Conservation (phyloP, 2,113 vertebrate genomes). For the Centropus bengalensis region DNA sequence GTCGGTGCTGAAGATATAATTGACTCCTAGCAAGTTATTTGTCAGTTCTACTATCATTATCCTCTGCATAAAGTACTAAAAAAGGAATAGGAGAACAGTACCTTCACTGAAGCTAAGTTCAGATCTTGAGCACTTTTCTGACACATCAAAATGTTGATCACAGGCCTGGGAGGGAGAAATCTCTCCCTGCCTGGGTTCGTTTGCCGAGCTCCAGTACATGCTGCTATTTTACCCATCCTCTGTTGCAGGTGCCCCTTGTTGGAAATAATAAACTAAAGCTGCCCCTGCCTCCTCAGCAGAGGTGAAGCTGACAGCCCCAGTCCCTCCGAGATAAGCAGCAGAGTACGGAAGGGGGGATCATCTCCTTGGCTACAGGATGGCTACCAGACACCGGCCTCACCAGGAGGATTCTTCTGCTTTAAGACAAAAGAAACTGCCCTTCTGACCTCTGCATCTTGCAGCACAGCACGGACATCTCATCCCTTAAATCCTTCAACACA, state of each 20-base stretch:
- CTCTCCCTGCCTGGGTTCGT: not conserved
- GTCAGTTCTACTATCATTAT: slow-evolving; percentile 6
- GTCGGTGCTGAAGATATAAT: not conserved
- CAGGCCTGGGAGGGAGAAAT: not conserved
- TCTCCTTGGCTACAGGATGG: not conserved
- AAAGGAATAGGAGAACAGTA: not conserved
- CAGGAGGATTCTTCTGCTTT: not conserved
- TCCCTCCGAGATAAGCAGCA: not conserved
- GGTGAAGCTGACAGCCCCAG: not conserved
- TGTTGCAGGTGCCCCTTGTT: not conserved
- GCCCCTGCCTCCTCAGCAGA: not conserved
- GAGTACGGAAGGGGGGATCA: not conserved
- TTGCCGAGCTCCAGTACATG: not conserved
- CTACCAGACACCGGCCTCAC: not conserved
- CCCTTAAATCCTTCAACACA: not conserved
- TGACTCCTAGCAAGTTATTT: slow-evolving; percentile 25
- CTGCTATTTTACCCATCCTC: not conserved
- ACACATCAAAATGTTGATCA: not conserved
- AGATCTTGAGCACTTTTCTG: not conserved
- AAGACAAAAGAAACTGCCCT: not conserved
- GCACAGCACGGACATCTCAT: not conserved
- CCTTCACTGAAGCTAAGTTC: not conserved
- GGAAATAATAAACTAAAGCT: not conserved
- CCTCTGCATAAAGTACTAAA: not conserved
- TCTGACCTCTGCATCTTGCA: not conserved